phyloP scores from a whole-genome alignment of 2,888 invertebrate genomes.

The Dynastes maya region DNA sequence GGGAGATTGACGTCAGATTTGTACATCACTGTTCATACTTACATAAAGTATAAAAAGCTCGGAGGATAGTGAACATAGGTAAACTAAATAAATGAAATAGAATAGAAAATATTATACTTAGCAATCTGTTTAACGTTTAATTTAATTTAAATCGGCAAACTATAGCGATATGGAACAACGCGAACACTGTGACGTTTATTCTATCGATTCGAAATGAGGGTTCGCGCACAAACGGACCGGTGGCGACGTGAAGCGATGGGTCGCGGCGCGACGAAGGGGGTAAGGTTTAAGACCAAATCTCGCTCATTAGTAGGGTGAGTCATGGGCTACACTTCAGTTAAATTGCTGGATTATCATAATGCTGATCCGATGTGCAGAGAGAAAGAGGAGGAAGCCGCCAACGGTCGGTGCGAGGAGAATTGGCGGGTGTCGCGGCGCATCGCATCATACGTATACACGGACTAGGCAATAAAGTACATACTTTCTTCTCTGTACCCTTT shows the following conservation, averaged over 20 bases:
- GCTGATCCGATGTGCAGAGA: conserved; percentile 50
- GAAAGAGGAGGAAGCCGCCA: neutral
- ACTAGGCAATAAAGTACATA: too few relatives aligned
- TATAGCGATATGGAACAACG: conserved; percentile 1
- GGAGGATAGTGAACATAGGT: too few relatives aligned
- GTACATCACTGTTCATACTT: too few relatives aligned
- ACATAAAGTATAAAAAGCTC: too few relatives aligned
- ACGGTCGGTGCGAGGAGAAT: neutral
- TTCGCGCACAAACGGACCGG: conserved; percentile 35
- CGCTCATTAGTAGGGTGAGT: conserved; percentile 58
- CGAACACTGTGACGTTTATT: conserved; percentile 52
- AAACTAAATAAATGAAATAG: too few relatives aligned
- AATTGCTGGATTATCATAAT: conserved; percentile 58
- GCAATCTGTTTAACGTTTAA: too few relatives aligned
- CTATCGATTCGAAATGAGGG: conserved; percentile 54
- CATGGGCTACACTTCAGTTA: conserved; percentile 56
- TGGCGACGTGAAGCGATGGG: conserved; percentile 18
- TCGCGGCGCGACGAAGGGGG: neutral
- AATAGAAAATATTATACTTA: too few relatives aligned
- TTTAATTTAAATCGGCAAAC: too few relatives aligned
- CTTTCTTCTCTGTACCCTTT: too few relatives aligned
- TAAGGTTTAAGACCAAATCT: conserved; percentile 54
- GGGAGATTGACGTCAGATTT: too few relatives aligned
- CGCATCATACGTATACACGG: too few relatives aligned
- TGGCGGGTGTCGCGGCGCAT: too few relatives aligned